Conservation (phyloP, 2,113 vertebrate species). For the Neopipo cinnamomea region DNA sequence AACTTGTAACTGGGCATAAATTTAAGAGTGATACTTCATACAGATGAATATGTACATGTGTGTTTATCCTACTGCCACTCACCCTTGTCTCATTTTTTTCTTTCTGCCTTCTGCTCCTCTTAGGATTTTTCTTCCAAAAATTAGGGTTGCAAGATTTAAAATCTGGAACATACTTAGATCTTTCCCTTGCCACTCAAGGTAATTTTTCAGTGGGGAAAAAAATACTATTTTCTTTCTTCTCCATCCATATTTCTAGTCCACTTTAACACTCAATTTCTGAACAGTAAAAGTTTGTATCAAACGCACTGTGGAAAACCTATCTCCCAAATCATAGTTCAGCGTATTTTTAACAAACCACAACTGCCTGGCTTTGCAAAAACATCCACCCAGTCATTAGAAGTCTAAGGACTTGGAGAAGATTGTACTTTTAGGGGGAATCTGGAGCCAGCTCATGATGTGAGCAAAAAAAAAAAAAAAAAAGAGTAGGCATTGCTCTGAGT, state of each 20-base stretch:
- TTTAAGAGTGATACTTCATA: background rate
- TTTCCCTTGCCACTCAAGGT: background rate
- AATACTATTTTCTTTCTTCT: background rate
- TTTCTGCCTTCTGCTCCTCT: background rate
- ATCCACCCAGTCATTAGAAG: slow-evolving; percentile 63
- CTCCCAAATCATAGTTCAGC: slow-evolving; percentile 56
- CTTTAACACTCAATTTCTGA: slow-evolving; percentile 38
- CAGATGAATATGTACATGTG: background rate
- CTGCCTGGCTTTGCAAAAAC: slow-evolving; percentile 25
- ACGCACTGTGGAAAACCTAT: slow-evolving; percentile 36
- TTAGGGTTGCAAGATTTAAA: background rate
- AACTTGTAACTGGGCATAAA: background rate
- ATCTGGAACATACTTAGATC: background rate
- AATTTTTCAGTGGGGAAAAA: background rate
- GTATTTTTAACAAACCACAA: slow-evolving; percentile 60
- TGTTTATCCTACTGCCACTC: background rate
- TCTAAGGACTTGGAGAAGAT: background rate
- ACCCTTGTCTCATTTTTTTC: background rate
- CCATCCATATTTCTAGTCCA: slow-evolving; percentile 8
- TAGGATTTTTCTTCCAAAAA: background rate
- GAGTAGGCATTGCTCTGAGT: background rate
- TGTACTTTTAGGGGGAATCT: background rate
- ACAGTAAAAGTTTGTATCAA: background rate
- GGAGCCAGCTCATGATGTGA: background rate
- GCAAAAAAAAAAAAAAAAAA: background rate